phyloP scores from a whole-genome alignment of 2,888 invertebrate genomes.

The Aleiodes leptofemur region DNA sequence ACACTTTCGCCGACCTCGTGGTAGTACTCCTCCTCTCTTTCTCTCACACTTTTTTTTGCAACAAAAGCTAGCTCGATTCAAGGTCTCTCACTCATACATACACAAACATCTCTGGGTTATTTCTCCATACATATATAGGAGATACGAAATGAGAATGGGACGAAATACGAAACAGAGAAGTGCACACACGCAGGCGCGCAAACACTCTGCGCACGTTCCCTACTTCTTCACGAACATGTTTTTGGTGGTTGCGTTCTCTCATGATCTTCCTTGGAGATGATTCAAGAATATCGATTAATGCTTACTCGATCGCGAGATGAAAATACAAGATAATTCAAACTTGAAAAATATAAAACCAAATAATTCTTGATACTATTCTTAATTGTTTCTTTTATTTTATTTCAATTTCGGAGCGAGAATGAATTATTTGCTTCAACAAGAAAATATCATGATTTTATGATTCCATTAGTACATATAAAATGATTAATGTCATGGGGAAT shows the following conservation, averaged over 20 bases:
- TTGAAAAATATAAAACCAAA: too few species aligned
- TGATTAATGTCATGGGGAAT: too few species aligned
- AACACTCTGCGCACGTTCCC: conserved; percentile 60
- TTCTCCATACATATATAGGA: conserved; percentile 30
- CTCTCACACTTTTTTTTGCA: conserved; percentile 54
- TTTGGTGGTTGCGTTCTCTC: conserved; percentile 50
- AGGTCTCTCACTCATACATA: conserved; percentile 71
- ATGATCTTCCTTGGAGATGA: neutral
- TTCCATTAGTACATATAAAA: neutral
- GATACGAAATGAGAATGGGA: conserved; percentile 20
- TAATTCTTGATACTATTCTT: too few species aligned
- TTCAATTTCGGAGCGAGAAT: too few species aligned
- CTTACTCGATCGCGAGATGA: neutral
- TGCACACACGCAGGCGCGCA: conserved; percentile 52
- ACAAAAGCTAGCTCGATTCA: conserved; percentile 75
- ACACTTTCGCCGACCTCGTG: conserved; percentile 75
- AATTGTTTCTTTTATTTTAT: too few species aligned
- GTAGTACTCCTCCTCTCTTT: conserved; percentile 63
- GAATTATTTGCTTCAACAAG: too few species aligned
- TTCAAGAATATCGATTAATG: conserved; percentile 22
- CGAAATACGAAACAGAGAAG: conserved; percentile 41
- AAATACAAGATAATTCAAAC: neutral
- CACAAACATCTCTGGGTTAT: conserved; percentile 44
- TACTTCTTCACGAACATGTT: conserved; percentile 70
- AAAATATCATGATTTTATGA: neutral